Percentiles rank a stretch among this genome's conserved stretches.
Conservation (phyloP, 1,140 invertebrate genomes). For the Zaprionus lachaisei region DNA sequence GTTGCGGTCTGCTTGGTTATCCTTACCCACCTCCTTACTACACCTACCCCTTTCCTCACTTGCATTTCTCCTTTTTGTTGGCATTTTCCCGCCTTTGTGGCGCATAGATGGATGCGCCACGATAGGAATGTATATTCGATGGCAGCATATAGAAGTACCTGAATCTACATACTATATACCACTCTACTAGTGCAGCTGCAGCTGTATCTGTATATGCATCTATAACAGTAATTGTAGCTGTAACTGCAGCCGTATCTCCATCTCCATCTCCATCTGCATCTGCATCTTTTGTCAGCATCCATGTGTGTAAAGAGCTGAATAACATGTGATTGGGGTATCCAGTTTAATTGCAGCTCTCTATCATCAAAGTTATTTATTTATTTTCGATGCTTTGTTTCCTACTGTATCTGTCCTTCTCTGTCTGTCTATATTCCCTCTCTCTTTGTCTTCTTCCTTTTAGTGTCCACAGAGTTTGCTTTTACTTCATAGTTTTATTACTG, state of each 20-base stretch:
- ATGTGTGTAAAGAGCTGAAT: not conserved
- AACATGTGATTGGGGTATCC: not conserved
- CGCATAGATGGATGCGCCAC: slow-evolving; percentile 11
- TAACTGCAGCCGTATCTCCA: not conserved
- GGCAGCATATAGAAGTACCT: slow-evolving; percentile 16
- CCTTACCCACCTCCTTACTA: not conserved
- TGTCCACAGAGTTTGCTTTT: not conserved
- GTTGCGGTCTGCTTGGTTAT: slow-evolving; percentile 4
- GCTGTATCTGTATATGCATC: slow-evolving; percentile 3
- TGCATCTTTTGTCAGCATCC: not conserved
- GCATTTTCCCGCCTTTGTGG: not conserved
- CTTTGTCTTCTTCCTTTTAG: not conserved
- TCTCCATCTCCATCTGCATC: not conserved
- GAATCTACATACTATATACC: slow-evolving; percentile 6
- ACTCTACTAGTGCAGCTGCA: not conserved
- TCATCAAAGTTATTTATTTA: too few species aligned
- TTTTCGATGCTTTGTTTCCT: too few species aligned
- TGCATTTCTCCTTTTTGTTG: not conserved
- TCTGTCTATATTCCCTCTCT: not conserved
- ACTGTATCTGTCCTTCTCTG: not conserved
- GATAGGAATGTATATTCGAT: slow-evolving; percentile 29
- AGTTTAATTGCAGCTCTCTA: not conserved
- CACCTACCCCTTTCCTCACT: not conserved
- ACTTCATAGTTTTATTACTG: not conserved
- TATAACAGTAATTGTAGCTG: not conserved